Conservation (phyloP, 2,888 invertebrate species). For the Drosophila monieri region DNA sequence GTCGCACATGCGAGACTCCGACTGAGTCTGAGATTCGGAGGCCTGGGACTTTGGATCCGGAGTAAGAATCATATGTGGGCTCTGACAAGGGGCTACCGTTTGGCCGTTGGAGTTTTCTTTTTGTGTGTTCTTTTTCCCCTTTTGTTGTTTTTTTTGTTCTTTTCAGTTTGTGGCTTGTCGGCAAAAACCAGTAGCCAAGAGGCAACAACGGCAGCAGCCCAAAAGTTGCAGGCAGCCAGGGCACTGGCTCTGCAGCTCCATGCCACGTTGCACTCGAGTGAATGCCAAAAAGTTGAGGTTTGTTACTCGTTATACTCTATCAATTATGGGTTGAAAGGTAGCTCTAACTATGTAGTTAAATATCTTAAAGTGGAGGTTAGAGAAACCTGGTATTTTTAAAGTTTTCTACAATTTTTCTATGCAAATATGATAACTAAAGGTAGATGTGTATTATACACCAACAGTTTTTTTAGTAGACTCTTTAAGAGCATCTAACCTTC, state of each 20-base stretch:
- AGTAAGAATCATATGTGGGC: slow-evolving; percentile 47
- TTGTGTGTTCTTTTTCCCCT: slow-evolving; percentile 13
- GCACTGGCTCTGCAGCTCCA: slow-evolving; percentile 44
- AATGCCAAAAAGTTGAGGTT: slow-evolving; percentile 51
- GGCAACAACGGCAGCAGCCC: slow-evolving; percentile 54
- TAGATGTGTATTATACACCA: too few species aligned
- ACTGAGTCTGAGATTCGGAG: slow-evolving; percentile 36
- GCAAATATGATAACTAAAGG: too few species aligned
- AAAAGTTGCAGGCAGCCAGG: slow-evolving; percentile 39
- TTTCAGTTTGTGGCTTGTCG: slow-evolving; percentile 54
- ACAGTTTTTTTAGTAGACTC: too few species aligned
- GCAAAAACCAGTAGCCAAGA: slow-evolving; percentile 65
- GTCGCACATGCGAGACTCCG: slow-evolving; percentile 55
- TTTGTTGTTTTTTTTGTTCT: slow-evolving; percentile 14
- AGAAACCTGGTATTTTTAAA: background rate
- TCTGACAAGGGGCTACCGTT: slow-evolving; percentile 70
- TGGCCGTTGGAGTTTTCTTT: slow-evolving; percentile 50
- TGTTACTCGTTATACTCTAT: slow-evolving; percentile 51
- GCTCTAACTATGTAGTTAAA: background rate
- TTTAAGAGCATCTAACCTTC: slow-evolving; percentile 24
- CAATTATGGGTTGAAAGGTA: slow-evolving; percentile 23
- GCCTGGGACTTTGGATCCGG: slow-evolving; percentile 1
- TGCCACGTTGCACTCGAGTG: slow-evolving; percentile 74
- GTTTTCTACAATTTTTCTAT: background rate
- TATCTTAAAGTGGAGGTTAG: background rate